Conservation (phyloP, 35 echinoderm and acorn worm genomes). For the Holothuria glaberrima region DNA sequence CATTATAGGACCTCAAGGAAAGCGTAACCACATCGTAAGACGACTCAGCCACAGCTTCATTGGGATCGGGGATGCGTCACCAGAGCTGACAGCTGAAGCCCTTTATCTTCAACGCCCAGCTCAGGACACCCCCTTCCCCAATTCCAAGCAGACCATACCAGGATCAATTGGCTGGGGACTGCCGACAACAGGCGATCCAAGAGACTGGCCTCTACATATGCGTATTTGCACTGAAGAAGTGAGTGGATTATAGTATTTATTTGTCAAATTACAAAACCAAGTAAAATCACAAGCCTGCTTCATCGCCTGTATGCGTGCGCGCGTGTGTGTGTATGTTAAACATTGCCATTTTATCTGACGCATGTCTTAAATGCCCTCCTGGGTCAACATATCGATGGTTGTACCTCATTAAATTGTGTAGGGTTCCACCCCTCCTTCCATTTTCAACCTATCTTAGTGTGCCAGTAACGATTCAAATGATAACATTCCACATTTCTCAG, state of each 20-base stretch:
- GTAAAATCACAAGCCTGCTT: too few relatives aligned
- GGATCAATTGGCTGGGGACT: slow-evolving; percentile 82
- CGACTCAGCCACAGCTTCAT: slow-evolving; percentile 40
- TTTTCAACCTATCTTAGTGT: too few relatives aligned
- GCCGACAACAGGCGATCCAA: slow-evolving; percentile 67
- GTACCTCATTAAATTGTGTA: too few relatives aligned
- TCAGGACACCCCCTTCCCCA: slow-evolving; percentile 42
- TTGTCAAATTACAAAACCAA: too few relatives aligned
- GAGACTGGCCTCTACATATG: slow-evolving; percentile 79
- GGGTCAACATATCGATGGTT: too few relatives aligned
- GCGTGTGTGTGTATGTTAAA: too few relatives aligned
- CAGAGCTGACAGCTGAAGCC: slow-evolving; percentile 65
- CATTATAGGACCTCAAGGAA: slow-evolving; percentile 70
- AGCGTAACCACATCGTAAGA: slow-evolving; percentile 60
- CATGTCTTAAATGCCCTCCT: too few relatives aligned
- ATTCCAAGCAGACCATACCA: slow-evolving; percentile 42
- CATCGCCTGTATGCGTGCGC: too few relatives aligned
- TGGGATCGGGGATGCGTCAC: slow-evolving; percentile 39
- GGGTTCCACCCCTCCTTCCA: too few relatives aligned
- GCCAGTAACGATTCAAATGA: too few relatives aligned
- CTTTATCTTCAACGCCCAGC: slow-evolving; percentile 67
- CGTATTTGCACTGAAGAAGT: slow-evolving; percentile 49
- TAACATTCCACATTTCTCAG: too few relatives aligned
- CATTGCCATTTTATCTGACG: too few relatives aligned
- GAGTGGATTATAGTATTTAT: background rate